Conservation (phyloP, 2,113 vertebrate genomes). For the Ardeotis arabs region DNA sequence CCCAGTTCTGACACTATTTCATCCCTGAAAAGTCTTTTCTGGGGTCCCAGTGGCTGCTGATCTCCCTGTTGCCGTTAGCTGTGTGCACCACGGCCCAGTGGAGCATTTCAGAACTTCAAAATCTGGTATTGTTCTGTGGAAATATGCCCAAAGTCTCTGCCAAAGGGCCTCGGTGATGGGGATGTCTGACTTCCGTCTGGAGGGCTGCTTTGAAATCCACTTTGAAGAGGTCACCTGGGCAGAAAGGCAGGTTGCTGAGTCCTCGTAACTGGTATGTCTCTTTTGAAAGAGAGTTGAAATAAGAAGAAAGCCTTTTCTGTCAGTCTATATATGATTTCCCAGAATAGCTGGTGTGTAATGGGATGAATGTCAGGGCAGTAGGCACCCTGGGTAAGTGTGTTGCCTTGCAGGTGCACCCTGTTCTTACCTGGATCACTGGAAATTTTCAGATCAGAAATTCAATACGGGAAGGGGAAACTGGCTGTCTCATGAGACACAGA, state of each 20-base stretch:
- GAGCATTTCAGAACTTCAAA: not conserved
- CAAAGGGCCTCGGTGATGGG: not conserved
- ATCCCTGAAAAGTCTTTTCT: not conserved
- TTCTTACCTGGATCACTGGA: not conserved
- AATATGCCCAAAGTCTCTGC: not conserved
- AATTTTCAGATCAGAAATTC: not conserved
- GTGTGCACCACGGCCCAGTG: not conserved
- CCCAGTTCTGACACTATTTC: not conserved
- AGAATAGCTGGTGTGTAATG: not conserved
- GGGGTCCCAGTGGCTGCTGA: not conserved
- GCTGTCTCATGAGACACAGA: not conserved
- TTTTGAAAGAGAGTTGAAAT: not conserved
- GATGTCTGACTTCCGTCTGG: not conserved
- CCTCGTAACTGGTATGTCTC: not conserved
- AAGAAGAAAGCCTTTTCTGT: not conserved
- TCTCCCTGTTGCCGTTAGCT: not conserved
- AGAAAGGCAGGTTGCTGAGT: not conserved
- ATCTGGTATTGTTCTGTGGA: not conserved
- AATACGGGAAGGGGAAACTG: not conserved
- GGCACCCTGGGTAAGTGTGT: not conserved
- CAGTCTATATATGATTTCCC: not conserved
- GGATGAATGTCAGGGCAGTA: not conserved
- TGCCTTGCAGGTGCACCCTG: not conserved
- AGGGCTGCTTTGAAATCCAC: not conserved
- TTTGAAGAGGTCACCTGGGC: not conserved